A percentile compares a stretch with the other conserved stretches of the same genome.
Conservation (phyloP, 2,888 invertebrate species). For the Zygothrica quintamaculata region DNA sequence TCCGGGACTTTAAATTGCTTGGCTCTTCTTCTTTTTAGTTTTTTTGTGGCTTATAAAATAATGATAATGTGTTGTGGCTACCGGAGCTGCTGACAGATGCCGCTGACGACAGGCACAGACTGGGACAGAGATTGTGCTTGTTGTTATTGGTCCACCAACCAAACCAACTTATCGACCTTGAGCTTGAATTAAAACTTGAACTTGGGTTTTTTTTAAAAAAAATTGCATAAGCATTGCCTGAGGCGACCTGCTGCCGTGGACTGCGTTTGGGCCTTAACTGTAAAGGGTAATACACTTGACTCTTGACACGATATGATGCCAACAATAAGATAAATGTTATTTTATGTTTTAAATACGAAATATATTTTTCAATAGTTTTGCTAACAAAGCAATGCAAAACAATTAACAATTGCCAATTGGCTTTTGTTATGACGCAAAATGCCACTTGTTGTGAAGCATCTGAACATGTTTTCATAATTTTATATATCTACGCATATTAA, state of each 20-base stretch:
- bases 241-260: constrained; percentile 10
- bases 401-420: constrained; percentile 39
- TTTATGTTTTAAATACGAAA: constrained; percentile 25
- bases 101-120: constrained; percentile 27
- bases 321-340: constrained; percentile 17
- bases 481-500: constrained; percentile 32
- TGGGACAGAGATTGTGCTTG: constrained; percentile 8
- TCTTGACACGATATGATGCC: constrained; percentile 35
- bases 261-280: constrained; percentile 31
- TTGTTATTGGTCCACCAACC: constrained; percentile 34
- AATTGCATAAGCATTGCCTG: constrained; percentile 61
- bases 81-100: constrained; percentile 57
- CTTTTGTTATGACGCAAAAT: constrained; percentile 70
- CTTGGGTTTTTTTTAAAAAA: constrained; percentile 48
- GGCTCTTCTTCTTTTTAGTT: constrained; percentile 42
- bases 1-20: constrained; percentile 45
- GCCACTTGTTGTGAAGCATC: constrained; percentile 70
- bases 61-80: constrained; percentile 73
- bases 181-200: constrained; percentile 73
- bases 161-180: constrained; percentile 64
- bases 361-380: constrained; percentile 14
- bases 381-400: constrained; percentile 19
- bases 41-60: constrained; percentile 67
- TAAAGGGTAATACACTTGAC: constrained; percentile 31
- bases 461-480: constrained; percentile 36